Conservation (phyloP, 2,797 vertebrate genomes). For the Danio choprae region DNA sequence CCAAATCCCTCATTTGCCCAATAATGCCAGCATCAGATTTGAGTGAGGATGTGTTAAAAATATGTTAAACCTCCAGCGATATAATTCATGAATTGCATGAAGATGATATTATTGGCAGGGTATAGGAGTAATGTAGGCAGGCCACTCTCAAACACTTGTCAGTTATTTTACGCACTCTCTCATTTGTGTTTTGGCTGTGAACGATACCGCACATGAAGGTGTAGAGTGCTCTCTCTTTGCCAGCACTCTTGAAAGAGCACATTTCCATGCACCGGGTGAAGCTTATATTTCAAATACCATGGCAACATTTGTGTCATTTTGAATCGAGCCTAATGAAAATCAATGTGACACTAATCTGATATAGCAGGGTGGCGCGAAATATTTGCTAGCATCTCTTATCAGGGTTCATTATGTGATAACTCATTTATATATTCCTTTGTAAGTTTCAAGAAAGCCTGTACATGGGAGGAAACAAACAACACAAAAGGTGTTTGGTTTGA, state of each 20-base stretch:
- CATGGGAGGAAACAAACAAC: background rate
- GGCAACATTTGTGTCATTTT: conserved; percentile 23
- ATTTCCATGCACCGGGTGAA: background rate
- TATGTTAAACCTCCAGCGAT: background rate
- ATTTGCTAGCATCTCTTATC: background rate
- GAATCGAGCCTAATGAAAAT: conserved; percentile 19
- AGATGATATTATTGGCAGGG: conserved; percentile 18
- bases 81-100: conserved; percentile 7
- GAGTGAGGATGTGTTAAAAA: background rate
- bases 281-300: conserved; percentile 20
- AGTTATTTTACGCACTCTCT: background rate
- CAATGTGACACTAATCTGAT: conserved; percentile 28
- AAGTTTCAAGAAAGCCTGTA: background rate
- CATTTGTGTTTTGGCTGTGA: conserved; percentile 12
- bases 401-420: background rate
- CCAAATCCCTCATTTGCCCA: background rate
- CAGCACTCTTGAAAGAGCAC: conserved; percentile 17
- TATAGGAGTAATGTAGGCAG: conserved; percentile 15
- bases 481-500: conserved; percentile 1
- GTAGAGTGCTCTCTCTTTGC: background rate
- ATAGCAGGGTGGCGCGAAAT: background rate
- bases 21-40: conserved; percentile 4
- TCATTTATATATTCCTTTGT: background rate
- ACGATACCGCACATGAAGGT: background rate
- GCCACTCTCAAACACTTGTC: conserved; percentile 4